Evolutionary conservation across 2,113 vertebrate species (phyloP).

Genomic region (Microtus ochrogaster): DNA sequence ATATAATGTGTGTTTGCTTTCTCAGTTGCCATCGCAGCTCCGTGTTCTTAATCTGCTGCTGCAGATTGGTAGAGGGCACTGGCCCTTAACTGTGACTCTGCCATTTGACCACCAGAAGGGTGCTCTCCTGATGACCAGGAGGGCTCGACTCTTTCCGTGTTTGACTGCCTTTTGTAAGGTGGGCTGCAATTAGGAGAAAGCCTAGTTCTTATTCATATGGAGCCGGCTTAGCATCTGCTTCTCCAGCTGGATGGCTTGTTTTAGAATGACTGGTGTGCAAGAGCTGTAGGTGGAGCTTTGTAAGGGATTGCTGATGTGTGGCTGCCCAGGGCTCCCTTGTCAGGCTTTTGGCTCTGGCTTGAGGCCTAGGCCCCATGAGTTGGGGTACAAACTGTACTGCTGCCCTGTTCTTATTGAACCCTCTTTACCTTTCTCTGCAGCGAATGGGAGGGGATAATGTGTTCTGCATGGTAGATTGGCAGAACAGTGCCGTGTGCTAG

Average conservation of each 20-base stretch:
- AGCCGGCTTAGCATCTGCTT: conserved; percentile 66
- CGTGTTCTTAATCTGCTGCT: neutral
- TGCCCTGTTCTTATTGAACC: neutral
- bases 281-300: neutral
- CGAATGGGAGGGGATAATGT: neutral
- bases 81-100: neutral
- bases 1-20: neutral
- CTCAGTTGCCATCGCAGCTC: neutral
- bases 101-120: neutral
- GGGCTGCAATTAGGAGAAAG: conserved; percentile 53
- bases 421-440: neutral
- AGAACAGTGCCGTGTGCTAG: neutral
- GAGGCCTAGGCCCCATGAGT: neutral
- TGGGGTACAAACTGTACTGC: neutral
- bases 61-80: neutral
- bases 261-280: conserved; percentile 51
- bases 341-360: neutral
- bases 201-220: conserved; percentile 59
- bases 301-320: neutral
- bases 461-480: neutral
- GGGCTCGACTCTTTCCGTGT: neutral
- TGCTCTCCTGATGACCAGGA: neutral
- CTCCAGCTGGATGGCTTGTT: conserved; percentile 73
- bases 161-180: conserved; percentile 43
- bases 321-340: neutral